Base-by-base conservation (phyloP, 2,888 invertebrate species). In the Andrena haemorrhoa region DNA sequence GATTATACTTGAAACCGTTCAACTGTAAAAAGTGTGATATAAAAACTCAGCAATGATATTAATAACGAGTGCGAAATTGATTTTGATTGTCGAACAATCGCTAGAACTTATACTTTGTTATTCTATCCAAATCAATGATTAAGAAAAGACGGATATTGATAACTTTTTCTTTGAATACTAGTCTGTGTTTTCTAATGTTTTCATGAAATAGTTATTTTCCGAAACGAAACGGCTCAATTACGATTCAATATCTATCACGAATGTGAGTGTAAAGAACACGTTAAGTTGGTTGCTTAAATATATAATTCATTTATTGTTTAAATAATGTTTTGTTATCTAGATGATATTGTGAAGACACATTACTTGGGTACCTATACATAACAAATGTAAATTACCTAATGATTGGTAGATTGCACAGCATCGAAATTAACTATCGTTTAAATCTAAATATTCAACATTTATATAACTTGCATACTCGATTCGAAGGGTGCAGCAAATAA, bases 151-250 rank as follows among this genome's bases (percentile, higher is more conserved):
- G n/a, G 7, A 61, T 29, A 29, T 69, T 16, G 10, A 49, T 35
- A 35, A 12, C 41, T 75, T 23, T 31, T 26, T 68, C 61, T 64
- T 68, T n/a, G 51, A 71, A 65, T 78, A 51, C 35, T 83, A 75
- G 69, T 86, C 73, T 81, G 70, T 70, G 16, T 23, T 23, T 23
- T 23, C 23, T 31, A 74, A 73, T 70, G 76, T 84, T 84, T 65
- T 12, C 35, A 35, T 76, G 31, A 76, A 51, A 58, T 68, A 64
- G 64, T 81, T 69, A 69, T 53, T 77, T 12, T 65, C 33, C 23
- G 23, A n/a, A 31, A 41, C 12, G 29, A 35, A 26, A 35, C 51
- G 33, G 23, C 73, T 64, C 68, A 47, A 65, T 75, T 56, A n/a
- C 51, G 60, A 66, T 20, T 47, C 47, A 31, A 20, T 56, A 12